Percentiles rank a stretch among this genome's conserved stretches.
Evolutionary conservation across 2,113 vertebrate genomes (phyloP).

Genomic region (Tetrao urogallus): DNA sequence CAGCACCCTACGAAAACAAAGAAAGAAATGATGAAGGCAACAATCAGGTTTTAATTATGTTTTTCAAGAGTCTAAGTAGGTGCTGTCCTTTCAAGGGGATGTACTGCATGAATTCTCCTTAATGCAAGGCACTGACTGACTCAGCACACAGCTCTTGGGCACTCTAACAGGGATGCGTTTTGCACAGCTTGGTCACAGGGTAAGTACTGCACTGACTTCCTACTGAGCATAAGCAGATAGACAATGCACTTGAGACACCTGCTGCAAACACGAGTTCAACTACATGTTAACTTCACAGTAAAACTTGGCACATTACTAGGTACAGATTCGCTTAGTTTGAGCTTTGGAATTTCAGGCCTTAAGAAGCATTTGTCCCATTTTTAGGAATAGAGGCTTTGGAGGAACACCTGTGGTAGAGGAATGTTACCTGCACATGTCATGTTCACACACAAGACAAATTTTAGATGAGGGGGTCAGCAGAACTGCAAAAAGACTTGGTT

Average conservation of each 20-base stretch:
- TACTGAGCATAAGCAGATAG: accelerated
- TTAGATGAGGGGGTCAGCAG: neutral
- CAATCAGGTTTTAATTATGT: neutral
- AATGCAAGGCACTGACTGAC: neutral
- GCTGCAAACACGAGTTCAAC: neutral
- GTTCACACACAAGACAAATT: neutral
- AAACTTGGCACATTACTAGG: neutral
- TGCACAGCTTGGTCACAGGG: neutral
- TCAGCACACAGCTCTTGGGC: neutral
- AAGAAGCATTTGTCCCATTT: neutral
- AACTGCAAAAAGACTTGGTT: neutral
- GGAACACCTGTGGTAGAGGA: neutral
- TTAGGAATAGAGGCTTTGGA: neutral
- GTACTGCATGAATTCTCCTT: neutral
- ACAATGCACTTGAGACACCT: neutral
- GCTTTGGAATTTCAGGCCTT: neutral
- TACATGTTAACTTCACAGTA: constrained; percentile 8
- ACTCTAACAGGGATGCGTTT: neutral
- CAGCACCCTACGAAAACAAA: constrained; percentile 85
- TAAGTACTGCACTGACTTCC: neutral
- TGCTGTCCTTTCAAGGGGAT: neutral
- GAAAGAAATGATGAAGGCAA: neutral
- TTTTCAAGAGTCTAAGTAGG: neutral
- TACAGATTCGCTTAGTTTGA: neutral
- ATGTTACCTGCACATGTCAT: accelerated